Evolutionary conservation across 2,797 vertebrate species (phyloP).

Genomic region (Takifugu rubripes): DNA sequence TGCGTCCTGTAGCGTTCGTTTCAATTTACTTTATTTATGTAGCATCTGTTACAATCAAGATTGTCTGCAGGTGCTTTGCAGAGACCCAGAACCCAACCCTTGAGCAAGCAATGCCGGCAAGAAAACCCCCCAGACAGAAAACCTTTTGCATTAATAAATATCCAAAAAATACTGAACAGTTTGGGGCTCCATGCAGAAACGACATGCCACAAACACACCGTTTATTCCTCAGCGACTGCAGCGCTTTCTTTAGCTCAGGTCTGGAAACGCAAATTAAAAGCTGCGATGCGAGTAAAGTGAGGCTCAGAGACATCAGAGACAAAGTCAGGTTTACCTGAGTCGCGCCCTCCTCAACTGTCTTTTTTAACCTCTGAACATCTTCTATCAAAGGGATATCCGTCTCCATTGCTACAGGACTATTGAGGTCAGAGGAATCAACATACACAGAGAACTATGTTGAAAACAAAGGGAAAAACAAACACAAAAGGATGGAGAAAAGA

Average conservation of each 20-base stretch:
- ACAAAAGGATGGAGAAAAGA: slow-evolving; percentile 58
- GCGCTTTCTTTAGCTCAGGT: no score
- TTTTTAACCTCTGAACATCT: slow-evolving; percentile 95
- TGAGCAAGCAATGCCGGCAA: no score
- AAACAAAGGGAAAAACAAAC: slow-evolving; percentile 61
- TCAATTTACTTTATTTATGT: no score
- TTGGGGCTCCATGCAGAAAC: slow-evolving; percentile 13
- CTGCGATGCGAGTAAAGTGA: no score
- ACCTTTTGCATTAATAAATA: no score
- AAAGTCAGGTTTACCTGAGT: slow-evolving; percentile 86
- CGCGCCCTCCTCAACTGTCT: slow-evolving; percentile 89
- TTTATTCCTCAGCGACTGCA: slow-evolving; percentile 32
- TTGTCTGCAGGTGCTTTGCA: no score
- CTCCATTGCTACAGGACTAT: slow-evolving; percentile 94
- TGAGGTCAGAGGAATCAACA: slow-evolving; percentile 87
- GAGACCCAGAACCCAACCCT: no score
- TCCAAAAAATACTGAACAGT: slow-evolving; percentile 2
- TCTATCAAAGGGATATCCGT: slow-evolving; percentile 93
- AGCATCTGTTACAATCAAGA: no score
- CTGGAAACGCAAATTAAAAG: no score
- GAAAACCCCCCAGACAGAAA: no score
- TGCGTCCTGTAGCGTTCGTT: no score
- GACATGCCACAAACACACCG: slow-evolving; percentile 31
- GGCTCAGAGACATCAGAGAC: slow-evolving; percentile 46
- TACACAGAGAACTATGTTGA: slow-evolving; percentile 83